Conservation (phyloP, 2,797 vertebrate species). For the Hyperoplus immaculatus region DNA sequence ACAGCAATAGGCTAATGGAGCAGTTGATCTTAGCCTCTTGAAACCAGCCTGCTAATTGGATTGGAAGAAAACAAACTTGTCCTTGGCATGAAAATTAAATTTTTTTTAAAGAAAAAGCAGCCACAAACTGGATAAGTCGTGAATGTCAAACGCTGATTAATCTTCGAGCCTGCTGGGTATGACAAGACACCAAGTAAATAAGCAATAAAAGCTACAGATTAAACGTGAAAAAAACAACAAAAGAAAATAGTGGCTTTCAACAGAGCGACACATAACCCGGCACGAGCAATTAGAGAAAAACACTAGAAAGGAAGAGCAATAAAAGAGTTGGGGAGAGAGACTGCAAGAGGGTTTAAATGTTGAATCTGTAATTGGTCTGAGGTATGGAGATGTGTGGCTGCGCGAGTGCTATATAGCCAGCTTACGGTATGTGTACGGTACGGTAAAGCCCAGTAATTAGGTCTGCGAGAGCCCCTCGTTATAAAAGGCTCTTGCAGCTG, state of each 20-base stretch:
- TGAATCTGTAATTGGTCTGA: slow-evolving; percentile 75
- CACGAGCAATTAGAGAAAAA: slow-evolving; percentile 67
- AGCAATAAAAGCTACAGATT: slow-evolving; percentile 37
- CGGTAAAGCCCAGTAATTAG: slow-evolving; percentile 68
- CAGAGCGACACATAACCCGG: slow-evolving; percentile 33
- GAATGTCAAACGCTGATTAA: slow-evolving; percentile 23
- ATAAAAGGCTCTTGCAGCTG: slow-evolving; percentile 63
- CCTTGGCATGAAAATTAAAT: slow-evolving; percentile 20
- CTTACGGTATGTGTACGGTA: slow-evolving; percentile 45
- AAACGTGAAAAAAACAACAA: slow-evolving; percentile 29
- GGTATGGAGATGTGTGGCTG: slow-evolving; percentile 51
- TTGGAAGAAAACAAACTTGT: slow-evolving; percentile 20
- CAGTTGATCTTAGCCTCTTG: slow-evolving; percentile 2
- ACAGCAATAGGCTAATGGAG: not conserved
- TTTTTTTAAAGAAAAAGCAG: slow-evolving; percentile 1
- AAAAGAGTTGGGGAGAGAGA: slow-evolving; percentile 35
- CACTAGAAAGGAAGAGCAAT: slow-evolving; percentile 28
- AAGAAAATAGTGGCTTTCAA: slow-evolving; percentile 50
- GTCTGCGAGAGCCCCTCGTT: slow-evolving; percentile 65
- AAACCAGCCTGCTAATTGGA: slow-evolving; percentile 2
- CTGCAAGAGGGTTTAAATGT: slow-evolving; percentile 48
- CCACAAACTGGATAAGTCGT: slow-evolving; percentile 34
- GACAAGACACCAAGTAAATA: slow-evolving; percentile 34
- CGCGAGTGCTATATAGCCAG: slow-evolving; percentile 21
- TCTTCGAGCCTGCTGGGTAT: slow-evolving; percentile 20